Evolutionary conservation across 2,888 invertebrate genomes (phyloP), one percentile per base, ranked within the genome.

Genomic region (Apoderus coryli): DNA sequence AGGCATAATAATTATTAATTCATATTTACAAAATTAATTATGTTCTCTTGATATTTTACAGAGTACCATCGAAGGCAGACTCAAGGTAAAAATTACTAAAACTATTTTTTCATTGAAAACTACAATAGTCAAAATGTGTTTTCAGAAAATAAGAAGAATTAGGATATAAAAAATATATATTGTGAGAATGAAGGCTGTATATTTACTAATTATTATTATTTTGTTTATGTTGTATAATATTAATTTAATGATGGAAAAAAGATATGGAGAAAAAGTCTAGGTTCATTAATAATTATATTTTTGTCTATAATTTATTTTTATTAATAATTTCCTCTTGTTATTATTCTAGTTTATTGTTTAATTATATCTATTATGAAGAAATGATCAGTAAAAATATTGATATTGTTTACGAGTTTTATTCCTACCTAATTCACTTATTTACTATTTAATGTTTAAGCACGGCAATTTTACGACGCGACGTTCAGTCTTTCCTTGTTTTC

Each of bases 181-280:
- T 47, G 51, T 52, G 52, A 53, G 52, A 53, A 51, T 46, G 53
- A 53, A 55, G 55, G 54, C 56, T 56, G 56, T 55, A 56, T 54
- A 50, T 43, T n/a, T n/a, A n/a, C n/a, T 44, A 45, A 33, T 43
- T 45, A 37, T 39, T 29, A 46, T 49, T 46, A 48, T 7, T 33
- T 53, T 56, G 52, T 55, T 53, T 53, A 54, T 54, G 52, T 52
- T 54, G 53, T 55, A 54, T 55, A 48, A 48, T 52, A 50, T 39
- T 41, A 38, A 40, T 47, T 43, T 37, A n/a, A n/a, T n/a, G n/a
- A n/a, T n/a, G n/a, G n/a, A n/a, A n/a, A n/a, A 41, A 41, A 40
- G 38, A 42, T 35, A 40, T 36, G 33, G 6, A 6, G 10, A 10
- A 7, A 9, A 7, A 33, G 32, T 34, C 39, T 47, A 46, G n/a